Evolutionary conservation across 2,888 invertebrate species (phyloP).

Genomic region (Mactromeris polynyma): DNA sequence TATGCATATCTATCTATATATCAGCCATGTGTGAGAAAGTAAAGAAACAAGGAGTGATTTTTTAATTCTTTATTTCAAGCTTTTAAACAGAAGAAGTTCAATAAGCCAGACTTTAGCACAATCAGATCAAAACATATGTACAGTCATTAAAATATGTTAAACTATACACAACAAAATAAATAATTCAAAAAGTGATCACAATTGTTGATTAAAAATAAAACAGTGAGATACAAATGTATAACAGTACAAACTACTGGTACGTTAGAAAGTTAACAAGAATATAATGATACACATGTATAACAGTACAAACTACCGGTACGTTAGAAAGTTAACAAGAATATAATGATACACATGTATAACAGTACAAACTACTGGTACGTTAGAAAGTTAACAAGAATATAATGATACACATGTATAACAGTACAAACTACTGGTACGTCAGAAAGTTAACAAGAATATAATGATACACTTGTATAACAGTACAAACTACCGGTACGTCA

Average conservation of each 20-base stretch:
- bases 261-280: too few relatives aligned
- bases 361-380: background rate
- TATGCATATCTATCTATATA: too few relatives aligned
- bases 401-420: background rate
- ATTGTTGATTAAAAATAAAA: background rate
- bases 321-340: too few relatives aligned
- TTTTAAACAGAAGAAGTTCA: background rate
- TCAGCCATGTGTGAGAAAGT: too few relatives aligned
- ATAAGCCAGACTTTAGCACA: background rate
- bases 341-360: background rate
- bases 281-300: background rate
- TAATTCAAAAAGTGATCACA: background rate
- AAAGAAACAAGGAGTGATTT: too few relatives aligned
- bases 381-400: too few relatives aligned
- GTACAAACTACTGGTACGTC: background rate
- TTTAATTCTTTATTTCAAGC: background rate
- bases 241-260: background rate
- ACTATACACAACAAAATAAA: constrained; percentile 7
- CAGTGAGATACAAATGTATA: background rate
- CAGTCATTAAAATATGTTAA: constrained; percentile 9
- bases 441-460: too few relatives aligned
- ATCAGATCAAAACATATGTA: constrained; percentile 18
- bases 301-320: background rate
- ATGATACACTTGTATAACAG: too few relatives aligned
- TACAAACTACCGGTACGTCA: too few relatives aligned